Evolutionary conservation across 92 coral and sea anemone genomes (phyloP).

Genomic region (Zoanthus sociatus): DNA sequence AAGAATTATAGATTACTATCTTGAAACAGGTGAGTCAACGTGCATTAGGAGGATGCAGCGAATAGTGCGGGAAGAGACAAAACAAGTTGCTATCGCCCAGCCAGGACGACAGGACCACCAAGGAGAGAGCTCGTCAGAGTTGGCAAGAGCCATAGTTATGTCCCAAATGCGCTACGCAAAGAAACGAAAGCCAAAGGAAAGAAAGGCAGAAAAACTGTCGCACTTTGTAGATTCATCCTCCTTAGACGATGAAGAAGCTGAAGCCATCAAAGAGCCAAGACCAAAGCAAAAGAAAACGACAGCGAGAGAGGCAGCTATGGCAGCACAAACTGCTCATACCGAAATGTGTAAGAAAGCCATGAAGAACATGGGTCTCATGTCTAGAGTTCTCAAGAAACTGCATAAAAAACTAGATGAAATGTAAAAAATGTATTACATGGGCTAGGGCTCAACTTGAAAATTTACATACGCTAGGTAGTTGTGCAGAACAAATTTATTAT

Average conservation of each 20-base stretch:
- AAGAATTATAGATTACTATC: conserved; percentile 52
- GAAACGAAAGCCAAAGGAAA: conserved; percentile 50
- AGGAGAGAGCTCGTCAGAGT: conserved; percentile 29
- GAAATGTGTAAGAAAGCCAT: conserved; percentile 54
- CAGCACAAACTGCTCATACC: conserved; percentile 49
- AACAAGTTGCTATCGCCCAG: conserved; percentile 47
- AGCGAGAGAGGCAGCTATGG: conserved; percentile 50
- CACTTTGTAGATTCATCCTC: conserved; percentile 44
- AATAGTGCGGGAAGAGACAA: conserved; percentile 52
- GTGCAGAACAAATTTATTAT: no score
- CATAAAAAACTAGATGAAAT: conserved; percentile 44
- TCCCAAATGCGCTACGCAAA: conserved; percentile 51
- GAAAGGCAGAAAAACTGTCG: conserved; percentile 38
- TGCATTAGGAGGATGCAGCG: conserved; percentile 49
- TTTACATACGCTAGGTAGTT: no score
- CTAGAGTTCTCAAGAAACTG: conserved; percentile 49
- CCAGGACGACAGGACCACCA: conserved; percentile 51
- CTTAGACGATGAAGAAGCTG: conserved; percentile 47
- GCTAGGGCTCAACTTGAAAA: no score
- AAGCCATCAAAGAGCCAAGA: conserved; percentile 40
- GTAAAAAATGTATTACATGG: conserved; percentile 17
- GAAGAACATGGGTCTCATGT: conserved; percentile 29
- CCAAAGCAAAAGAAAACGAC: conserved; percentile 28
- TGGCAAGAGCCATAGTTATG: conserved; percentile 40
- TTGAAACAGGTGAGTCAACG: conserved; percentile 47